phyloP scores from a whole-genome alignment of 2,888 invertebrate genomes.

The Orthosia gracilis region DNA sequence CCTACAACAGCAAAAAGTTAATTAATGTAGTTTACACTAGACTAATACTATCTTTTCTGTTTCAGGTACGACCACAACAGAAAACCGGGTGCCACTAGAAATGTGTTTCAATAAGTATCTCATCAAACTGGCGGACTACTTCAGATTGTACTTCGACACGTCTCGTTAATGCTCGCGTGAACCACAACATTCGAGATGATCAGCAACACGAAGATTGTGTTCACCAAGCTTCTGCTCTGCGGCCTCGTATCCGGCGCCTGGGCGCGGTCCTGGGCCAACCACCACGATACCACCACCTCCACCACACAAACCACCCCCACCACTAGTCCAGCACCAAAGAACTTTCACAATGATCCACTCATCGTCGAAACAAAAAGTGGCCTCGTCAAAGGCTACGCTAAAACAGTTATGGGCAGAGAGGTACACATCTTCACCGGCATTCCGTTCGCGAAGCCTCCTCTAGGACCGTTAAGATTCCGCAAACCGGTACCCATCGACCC shows the following conservation, averaged over 20 bases:
- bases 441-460: conserved; percentile 97
- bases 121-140: conserved; percentile 86
- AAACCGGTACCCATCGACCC: conserved; percentile 96
- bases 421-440: conserved; percentile 97
- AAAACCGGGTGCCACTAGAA: conserved; percentile 75
- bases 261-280: conserved; percentile 89
- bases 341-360: conserved; percentile 93
- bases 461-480: conserved; percentile 96
- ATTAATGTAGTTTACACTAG: not conserved
- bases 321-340: conserved; percentile 86
- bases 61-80: conserved; percentile 77
- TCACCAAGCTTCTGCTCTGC: conserved; percentile 85
- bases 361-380: conserved; percentile 96
- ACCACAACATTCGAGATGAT: conserved; percentile 78
- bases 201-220: conserved; percentile 84
- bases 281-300: conserved; percentile 89
- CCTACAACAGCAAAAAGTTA: not conserved
- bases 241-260: conserved; percentile 80
- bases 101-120: conserved; percentile 88
- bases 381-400: conserved; percentile 95
- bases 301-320: conserved; percentile 89
- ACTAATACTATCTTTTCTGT: conserved; percentile 59
- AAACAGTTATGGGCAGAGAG: conserved; percentile 95
- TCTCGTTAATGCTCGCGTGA: conserved; percentile 75
- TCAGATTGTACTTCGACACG: conserved; percentile 79